Base-by-base conservation (phyloP, 2,888 invertebrate species). In the Horisme vitalbata region DNA sequence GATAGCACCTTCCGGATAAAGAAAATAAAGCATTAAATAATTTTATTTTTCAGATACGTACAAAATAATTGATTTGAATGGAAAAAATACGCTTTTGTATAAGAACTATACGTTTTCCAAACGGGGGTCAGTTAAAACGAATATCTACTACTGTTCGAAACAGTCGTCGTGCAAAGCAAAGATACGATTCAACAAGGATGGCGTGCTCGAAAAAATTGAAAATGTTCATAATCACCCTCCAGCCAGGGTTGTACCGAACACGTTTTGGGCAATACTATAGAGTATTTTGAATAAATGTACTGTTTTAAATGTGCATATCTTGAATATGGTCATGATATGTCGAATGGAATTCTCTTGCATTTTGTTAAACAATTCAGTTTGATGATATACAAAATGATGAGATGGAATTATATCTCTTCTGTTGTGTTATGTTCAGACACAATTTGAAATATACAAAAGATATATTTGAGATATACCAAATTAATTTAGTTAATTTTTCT, bases 61-160 rank as follows among this genome's bases (percentile, higher is more conserved):
- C 27, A 41, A 33, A 43, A 38, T 41, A 1, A 34, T 44, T 20
- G 31, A 44, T 20, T 44, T 44, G 8, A 36, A 44, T 26, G 44
- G 44, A 9, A 8, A 13, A 18, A 38, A 34, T 10, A 34, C 31
- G 4, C 14, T 57, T 6, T 27, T 61, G 21, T 57, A 57, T 13
- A 38, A 55, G 33, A 45, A 52, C 4, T 56, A 57, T 38, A 59
- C 63, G 2, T 65, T 45, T 41, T 57, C 47, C 0, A 55, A 50
- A 32, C 37, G 45, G 4, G 52, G 48, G 2, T 13, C 8, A 1
- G 20, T 6, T 6, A 10, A 8, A 0, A 13, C 31, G 4, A 39
- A n/a, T 7, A 34, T 43, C 13, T 55, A 52, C 9, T 59, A 57
- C 33, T 65, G 68, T 26, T 65, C 64, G 1, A 61, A 57, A 36